phyloP scores from a whole-genome alignment of 1,140 invertebrate species.

The Dendrolimus kikuchii region DNA sequence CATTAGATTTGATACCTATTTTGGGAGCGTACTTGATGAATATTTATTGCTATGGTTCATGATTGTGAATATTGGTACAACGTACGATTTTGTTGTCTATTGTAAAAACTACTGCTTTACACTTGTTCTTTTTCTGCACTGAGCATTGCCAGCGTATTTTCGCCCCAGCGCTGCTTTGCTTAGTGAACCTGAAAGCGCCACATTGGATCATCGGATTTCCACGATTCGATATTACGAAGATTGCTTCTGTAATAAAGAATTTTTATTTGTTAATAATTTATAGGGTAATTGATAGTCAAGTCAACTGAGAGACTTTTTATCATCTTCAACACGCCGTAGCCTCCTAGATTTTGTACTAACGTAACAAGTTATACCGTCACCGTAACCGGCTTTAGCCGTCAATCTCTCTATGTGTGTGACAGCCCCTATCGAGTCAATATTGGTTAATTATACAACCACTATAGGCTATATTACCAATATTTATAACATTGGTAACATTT shows the following conservation, averaged over 20 bases:
- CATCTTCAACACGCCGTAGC: too few species aligned
- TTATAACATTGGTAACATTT: too few species aligned
- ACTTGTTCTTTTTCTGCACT: slow-evolving; percentile 5
- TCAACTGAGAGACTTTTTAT: too few species aligned
- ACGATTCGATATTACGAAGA: slow-evolving; percentile 7
- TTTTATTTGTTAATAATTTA: slow-evolving; percentile 5
- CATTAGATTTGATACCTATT: too few species aligned
- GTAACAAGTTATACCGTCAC: too few species aligned
- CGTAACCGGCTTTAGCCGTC: too few species aligned
- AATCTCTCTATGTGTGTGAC: too few species aligned
- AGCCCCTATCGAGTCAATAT: too few species aligned
- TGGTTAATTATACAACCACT: too few species aligned
- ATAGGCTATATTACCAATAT: too few species aligned
- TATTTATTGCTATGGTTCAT: background rate
- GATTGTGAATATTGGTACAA: background rate
- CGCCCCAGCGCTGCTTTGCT: background rate
- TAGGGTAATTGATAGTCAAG: background rate
- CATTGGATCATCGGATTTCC: slow-evolving; percentile 14
- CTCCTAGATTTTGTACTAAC: too few species aligned
- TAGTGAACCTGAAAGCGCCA: slow-evolving; percentile 26
- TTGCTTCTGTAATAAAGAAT: slow-evolving; percentile 8
- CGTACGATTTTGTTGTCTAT: slow-evolving; percentile 1
- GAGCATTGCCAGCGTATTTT: slow-evolving; percentile 11
- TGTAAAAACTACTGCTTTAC: slow-evolving; percentile 6
- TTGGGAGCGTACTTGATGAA: too few species aligned